These are phyloP conservation scores for Odobenus rosmarus DNA, from an alignment of 2,113 vertebrate genomes.

Conservation along the genomic window DNA sequence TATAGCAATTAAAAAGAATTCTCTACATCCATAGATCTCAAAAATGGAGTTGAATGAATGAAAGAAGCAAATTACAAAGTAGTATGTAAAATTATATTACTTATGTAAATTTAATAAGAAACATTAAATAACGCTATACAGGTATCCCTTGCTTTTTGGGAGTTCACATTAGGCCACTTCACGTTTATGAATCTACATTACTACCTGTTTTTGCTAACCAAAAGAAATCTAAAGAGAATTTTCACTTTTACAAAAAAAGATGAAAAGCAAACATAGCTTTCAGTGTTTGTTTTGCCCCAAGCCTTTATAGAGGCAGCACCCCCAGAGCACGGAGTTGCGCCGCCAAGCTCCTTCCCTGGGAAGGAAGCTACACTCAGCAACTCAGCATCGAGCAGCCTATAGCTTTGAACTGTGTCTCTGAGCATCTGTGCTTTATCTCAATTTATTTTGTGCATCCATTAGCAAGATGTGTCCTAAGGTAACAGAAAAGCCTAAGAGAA, in stretches of 20 bases:
- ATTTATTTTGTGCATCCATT: background rate
- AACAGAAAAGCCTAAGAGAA: background rate
- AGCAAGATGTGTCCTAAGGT: background rate
- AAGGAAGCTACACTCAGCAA: background rate
- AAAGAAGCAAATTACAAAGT: constrained; percentile 7
- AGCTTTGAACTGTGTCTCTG: background rate
- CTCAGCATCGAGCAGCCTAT: background rate
- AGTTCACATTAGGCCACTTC: background rate
- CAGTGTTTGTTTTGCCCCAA: background rate
- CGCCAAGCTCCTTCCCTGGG: background rate
- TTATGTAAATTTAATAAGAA: background rate
- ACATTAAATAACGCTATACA: background rate
- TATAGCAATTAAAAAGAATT: background rate
- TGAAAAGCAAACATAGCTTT: background rate
- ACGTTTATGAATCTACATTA: background rate
- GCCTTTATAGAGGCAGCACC: background rate
- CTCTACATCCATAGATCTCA: background rate
- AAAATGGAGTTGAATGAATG: background rate
- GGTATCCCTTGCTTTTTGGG: background rate
- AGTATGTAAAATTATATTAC: background rate
- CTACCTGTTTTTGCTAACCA: background rate
- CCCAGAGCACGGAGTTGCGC: background rate
- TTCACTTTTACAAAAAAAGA: background rate
- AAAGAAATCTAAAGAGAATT: background rate
- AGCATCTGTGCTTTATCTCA: background rate